phyloP scores from a whole-genome alignment of 2,888 invertebrate genomes.

The Cephus pulcher region DNA sequence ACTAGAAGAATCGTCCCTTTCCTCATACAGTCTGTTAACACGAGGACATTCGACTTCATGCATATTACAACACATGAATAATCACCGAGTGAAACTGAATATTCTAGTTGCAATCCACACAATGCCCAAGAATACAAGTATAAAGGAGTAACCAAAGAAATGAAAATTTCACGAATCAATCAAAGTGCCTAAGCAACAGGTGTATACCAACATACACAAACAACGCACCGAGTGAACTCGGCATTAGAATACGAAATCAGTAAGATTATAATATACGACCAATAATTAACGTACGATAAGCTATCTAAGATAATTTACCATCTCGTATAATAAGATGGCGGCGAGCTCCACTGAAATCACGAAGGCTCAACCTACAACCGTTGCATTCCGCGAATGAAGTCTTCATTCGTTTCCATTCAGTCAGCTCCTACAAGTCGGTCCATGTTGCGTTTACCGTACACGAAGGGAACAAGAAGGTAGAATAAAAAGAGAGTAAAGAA shows the following conservation, averaged over 20 bases:
- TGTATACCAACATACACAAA: conserved; percentile 3
- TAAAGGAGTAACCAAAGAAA: conserved; percentile 4
- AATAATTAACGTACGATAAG: neutral
- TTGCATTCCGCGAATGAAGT: conserved; percentile 23
- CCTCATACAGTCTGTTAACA: neutral
- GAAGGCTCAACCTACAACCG: neutral
- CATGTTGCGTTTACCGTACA: conserved; percentile 7
- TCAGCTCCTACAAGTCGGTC: conserved; percentile 10
- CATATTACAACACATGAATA: conserved; percentile 11
- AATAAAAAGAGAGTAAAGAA: neutral
- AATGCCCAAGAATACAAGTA: conserved; percentile 1
- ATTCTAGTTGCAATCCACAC: conserved; percentile 20
- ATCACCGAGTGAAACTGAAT: conserved; percentile 12
- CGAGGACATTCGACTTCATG: neutral
- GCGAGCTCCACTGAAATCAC: neutral
- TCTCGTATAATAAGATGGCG: neutral
- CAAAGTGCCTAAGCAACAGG: conserved; percentile 11
- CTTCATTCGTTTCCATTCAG: conserved; percentile 28
- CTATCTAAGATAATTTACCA: neutral
- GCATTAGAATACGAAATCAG: neutral
- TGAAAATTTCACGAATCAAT: conserved; percentile 13
- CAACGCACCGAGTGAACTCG: neutral
- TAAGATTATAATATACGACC: neutral
- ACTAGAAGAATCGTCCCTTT: neutral
- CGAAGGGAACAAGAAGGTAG: neutral